Evolutionary conservation across 2,113 vertebrate species (phyloP).

Genomic region (Pogonocichla stellata): DNA sequence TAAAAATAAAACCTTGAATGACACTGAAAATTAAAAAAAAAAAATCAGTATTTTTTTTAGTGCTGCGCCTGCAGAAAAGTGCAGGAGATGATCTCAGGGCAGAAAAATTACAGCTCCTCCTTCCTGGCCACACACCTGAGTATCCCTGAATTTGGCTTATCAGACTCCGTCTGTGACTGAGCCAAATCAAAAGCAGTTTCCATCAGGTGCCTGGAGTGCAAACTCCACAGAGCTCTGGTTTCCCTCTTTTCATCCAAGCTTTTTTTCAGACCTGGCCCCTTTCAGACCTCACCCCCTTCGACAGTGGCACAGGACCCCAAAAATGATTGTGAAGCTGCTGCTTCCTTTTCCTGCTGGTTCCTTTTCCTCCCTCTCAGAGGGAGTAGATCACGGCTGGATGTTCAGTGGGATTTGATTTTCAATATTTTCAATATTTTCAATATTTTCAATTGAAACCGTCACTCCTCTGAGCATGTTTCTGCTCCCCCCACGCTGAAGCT

Average conservation of each 20-base stretch:
- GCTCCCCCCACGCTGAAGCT: rapidly evolving
- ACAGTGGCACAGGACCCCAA: rapidly evolving
- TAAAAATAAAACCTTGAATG: slow-evolving; percentile 30
- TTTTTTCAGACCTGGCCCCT: background rate
- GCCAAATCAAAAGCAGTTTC: background rate
- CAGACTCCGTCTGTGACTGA: background rate
- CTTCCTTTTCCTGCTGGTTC: rapidly evolving
- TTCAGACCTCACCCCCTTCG: background rate
- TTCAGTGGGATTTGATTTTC: background rate
- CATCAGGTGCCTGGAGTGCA: background rate
- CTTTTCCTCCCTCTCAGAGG: background rate
- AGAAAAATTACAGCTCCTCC: slow-evolving; percentile 58
- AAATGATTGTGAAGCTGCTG: background rate
- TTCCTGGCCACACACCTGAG: slow-evolving; percentile 21
- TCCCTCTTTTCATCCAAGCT: background rate
- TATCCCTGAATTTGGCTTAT: slow-evolving; percentile 3
- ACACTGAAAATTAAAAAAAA: slow-evolving; percentile 10
- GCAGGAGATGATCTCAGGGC: slow-evolving; percentile 55
- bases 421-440: too few species aligned
- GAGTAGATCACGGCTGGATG: background rate
- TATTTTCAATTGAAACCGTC: background rate
- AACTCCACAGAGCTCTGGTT: background rate
- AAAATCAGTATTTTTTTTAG: background rate
- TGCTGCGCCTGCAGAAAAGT: slow-evolving; percentile 42
- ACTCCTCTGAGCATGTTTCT: background rate